Evolutionary conservation across 2,888 invertebrate species (phyloP), one percentile per base, ranked within the genome.

Genomic region (Cryptocheilus praepositus): DNA sequence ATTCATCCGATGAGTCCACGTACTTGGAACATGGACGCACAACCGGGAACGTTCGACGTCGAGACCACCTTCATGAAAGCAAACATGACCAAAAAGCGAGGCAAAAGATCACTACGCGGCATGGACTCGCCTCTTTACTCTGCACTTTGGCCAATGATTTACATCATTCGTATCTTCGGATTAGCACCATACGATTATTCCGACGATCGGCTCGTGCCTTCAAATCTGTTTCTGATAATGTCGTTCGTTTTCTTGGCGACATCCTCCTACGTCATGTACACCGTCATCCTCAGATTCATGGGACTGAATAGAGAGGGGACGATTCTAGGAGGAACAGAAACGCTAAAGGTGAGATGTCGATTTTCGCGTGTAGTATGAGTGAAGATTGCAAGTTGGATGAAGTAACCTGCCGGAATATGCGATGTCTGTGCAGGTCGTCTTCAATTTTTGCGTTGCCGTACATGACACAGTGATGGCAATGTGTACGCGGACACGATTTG

Each of bases 181-280:
- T 67, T 85, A n/a, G 85, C 85, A 2, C 88, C 88, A 8, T 88
- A 87, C 68, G 71, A 79, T 18, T 83, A 83, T 59, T 72, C 67
- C 28, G 75, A 76, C 28, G 77, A 84, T 25, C 71, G 74, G 8
- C 71, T 86, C 2, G 74, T 77, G 0, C 77, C 84, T 0, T 86
- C 84, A 0, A 67, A 58, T 19, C 2, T 58, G 21, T 72, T 71
- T 46, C 64, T 79, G 1, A 28, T 81, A 15, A 81, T 77, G 52
- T 61, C 82, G 0, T 36, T 78, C 2, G 15, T 71, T 13, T 81
- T 70, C 16, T 19, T 71, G 5, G 4, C 0, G 3, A 0, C 77
- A 3, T 81, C 83, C 49, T 70, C 64, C 0, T 83, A 76, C 52
- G 56, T 74, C 7, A 73, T 82, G 15, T 79, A 73, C 55, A 3